Evolutionary conservation across 2,113 vertebrate species (phyloP).

Genomic region (Pseudonaja textilis): DNA sequence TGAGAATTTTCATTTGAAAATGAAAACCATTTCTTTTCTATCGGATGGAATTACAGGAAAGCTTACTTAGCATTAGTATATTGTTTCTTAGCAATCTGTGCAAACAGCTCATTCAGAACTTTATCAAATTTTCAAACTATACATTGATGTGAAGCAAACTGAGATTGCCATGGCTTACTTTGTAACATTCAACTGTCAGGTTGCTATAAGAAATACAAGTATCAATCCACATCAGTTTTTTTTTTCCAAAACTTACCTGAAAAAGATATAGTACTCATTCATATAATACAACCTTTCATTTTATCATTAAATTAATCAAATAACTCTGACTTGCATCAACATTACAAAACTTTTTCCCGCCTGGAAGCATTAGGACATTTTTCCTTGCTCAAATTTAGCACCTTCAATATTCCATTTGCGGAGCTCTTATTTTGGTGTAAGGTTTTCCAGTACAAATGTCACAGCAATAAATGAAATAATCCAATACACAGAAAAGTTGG

Average conservation of each 20-base stretch:
- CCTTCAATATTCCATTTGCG: neutral
- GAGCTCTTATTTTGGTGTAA: conserved; percentile 17
- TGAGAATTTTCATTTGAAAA: neutral
- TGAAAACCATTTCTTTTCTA: neutral
- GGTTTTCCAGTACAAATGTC: neutral
- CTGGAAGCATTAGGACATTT: conserved; percentile 4
- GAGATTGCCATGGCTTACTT: neutral
- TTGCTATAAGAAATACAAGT: neutral
- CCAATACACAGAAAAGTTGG: neutral
- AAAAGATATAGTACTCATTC: neutral
- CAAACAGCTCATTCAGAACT: neutral
- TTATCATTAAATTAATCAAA: neutral
- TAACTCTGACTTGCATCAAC: neutral
- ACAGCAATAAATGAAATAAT: conserved; percentile 37
- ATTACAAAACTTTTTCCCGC: neutral
- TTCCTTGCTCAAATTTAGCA: neutral
- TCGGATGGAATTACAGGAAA: neutral
- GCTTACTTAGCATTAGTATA: neutral
- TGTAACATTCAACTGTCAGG: neutral
- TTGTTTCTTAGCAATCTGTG: neutral
- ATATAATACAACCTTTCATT: neutral
- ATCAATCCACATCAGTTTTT: neutral
- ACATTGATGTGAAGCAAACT: neutral
- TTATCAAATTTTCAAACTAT: neutral
- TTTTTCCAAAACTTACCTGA: neutral